Evolutionary conservation across 2,113 vertebrate genomes (phyloP).

Genomic region (Toxotes jaculatrix): DNA sequence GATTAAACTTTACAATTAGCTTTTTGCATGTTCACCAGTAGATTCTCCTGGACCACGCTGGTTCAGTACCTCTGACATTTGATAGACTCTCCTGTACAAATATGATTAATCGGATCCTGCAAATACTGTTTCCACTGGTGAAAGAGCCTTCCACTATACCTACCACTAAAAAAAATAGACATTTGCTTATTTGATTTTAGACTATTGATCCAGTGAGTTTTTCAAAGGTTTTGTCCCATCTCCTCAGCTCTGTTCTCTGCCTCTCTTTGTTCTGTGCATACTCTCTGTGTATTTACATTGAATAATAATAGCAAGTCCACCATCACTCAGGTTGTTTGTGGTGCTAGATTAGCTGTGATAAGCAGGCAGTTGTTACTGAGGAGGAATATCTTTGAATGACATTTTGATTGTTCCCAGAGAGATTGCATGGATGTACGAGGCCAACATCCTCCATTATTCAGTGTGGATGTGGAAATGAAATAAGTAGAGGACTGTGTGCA

Average conservation of each 20-base stretch:
- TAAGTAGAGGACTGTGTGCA: not conserved
- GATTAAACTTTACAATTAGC: not conserved
- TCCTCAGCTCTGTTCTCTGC: not conserved
- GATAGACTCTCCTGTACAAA: no score
- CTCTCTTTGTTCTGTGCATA: not conserved
- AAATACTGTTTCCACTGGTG: not conserved
- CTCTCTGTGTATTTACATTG: not conserved
- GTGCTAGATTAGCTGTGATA: slow-evolving; percentile 19
- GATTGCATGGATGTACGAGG: not conserved
- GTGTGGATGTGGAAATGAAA: not conserved
- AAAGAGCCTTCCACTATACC: not conserved
- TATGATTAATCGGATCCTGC: no score
- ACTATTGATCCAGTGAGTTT: not conserved
- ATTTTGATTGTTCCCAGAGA: slow-evolving; percentile 10
- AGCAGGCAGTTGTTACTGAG: not conserved
- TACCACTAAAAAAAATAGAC: not conserved
- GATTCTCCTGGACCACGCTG: not conserved
- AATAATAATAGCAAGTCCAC: not conserved
- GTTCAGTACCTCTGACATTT: no score
- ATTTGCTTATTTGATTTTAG: not conserved
- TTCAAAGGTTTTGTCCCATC: no score
- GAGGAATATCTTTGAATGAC: slow-evolving; percentile 26
- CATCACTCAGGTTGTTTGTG: not conserved
- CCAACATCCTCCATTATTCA: not conserved
- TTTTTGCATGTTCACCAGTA: not conserved